Conservation (phyloP, 2,888 invertebrate species). For the Platycnemis pennipes region DNA sequence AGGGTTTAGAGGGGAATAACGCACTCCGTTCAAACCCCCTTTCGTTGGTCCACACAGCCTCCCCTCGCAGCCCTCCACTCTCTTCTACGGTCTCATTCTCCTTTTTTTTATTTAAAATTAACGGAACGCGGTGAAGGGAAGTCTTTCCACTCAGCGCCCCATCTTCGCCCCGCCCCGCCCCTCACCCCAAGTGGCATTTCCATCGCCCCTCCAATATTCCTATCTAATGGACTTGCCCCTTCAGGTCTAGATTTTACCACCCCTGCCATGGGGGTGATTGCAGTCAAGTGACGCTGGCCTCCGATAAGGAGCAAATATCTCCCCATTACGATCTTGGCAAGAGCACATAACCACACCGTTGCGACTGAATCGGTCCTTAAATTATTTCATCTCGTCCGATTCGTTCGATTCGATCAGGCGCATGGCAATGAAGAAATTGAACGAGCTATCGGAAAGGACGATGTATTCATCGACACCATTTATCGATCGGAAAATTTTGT, state of each 20-base stretch:
- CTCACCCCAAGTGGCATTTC: not conserved
- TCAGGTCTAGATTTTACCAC: not conserved
- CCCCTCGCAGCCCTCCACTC: not conserved
- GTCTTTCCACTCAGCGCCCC: conserved; percentile 63
- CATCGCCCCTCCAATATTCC: not conserved
- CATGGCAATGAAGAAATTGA: too few species aligned
- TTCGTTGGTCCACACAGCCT: not conserved
- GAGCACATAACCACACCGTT: not conserved
- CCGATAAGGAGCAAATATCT: not conserved
- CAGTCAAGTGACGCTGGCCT: not conserved
- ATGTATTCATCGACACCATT: too few species aligned
- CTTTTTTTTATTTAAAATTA: conserved; percentile 63
- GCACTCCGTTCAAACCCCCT: not conserved
- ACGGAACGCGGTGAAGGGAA: conserved; percentile 68
- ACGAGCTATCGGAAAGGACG: too few species aligned
- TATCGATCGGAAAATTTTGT: too few species aligned
- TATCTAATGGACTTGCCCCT: not conserved
- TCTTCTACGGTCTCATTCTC: not conserved
- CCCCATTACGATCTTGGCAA: not conserved
- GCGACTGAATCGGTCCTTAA: too few species aligned
- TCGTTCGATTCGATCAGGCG: too few species aligned
- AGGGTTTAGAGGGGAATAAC: not conserved
- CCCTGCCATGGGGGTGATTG: not conserved
- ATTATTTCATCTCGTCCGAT: too few species aligned
- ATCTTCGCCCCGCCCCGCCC: not conserved